Evolutionary conservation across 2,888 invertebrate genomes (phyloP).

Genomic region (Cremastinae sp.): DNA sequence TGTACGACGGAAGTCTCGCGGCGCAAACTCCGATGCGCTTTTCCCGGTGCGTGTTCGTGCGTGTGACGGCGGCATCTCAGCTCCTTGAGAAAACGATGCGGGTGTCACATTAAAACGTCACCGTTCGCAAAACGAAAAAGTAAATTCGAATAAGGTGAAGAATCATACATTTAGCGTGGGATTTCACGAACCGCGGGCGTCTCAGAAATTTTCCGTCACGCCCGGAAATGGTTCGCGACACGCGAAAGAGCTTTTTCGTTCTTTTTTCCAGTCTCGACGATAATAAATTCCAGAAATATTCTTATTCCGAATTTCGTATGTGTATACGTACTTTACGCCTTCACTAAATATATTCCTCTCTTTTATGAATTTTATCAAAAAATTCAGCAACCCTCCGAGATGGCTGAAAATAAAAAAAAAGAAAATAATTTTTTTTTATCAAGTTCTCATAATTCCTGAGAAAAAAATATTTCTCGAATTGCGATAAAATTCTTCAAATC

Average conservation of each 20-base stretch:
- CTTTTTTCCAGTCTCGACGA: not conserved
- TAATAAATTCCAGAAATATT: no score
- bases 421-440: no score
- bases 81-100: constrained; percentile 42
- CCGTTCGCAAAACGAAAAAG: constrained; percentile 51
- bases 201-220: not conserved
- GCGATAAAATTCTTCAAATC: not conserved
- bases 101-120: constrained; percentile 65
- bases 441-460: no score
- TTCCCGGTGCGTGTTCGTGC: not conserved
- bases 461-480: not conserved
- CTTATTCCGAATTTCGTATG: no score
- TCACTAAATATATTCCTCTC: no score
- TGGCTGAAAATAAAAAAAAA: no score
- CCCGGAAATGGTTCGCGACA: not conserved
- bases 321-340: no score
- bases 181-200: constrained; percentile 67
- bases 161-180: constrained; percentile 76
- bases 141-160: constrained; percentile 61
- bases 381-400: no score
- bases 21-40: constrained; percentile 3
- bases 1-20: constrained; percentile 24
- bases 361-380: no score
- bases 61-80: constrained; percentile 32
- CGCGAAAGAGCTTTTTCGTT: not conserved